Percentiles rank a stretch among this genome's conserved stretches.
Evolutionary conservation across 2,888 invertebrate genomes (phyloP).

Genomic region (Sepioteuthis lessoniana): DNA sequence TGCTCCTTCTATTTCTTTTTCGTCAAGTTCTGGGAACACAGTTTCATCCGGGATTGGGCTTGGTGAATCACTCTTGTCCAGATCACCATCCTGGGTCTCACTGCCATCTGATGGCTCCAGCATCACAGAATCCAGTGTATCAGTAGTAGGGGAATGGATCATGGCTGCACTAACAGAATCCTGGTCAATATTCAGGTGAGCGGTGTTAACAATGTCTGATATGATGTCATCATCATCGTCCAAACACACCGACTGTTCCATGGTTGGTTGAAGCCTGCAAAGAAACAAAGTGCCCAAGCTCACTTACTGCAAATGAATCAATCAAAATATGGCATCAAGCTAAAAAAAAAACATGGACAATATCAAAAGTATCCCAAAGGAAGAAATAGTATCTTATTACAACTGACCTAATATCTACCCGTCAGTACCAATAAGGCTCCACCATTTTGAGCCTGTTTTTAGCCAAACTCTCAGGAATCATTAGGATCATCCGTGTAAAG

Average conservation of each 20-base stretch:
- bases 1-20: slow-evolving; percentile 49
- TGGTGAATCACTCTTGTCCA: neutral
- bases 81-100: slow-evolving; percentile 37
- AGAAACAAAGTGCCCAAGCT: neutral
- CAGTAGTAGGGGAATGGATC: slow-evolving; percentile 68
- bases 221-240: slow-evolving; percentile 49
- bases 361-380: no score
- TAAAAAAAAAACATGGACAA: neutral
- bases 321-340: neutral
- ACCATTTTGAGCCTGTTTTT: no score
- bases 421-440: no score
- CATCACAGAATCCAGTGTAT: slow-evolving; percentile 69
- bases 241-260: slow-evolving; percentile 49
- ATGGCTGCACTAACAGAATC: slow-evolving; percentile 50
- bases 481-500: no score
- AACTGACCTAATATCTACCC: no score
- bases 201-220: neutral
- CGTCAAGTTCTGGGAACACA: slow-evolving; percentile 1
- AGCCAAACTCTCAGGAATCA: no score
- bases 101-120: slow-evolving; percentile 62
- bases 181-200: neutral
- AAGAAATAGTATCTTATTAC: no score
- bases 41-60: slow-evolving; percentile 38
- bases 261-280: slow-evolving; percentile 34
- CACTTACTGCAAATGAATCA: neutral